A percentile compares a stretch with the other conserved stretches of the same genome.
These are phyloP conservation scores for Salpingus planirostris DNA, from an alignment of 2,888 invertebrate genomes.

Conservation along the genomic window DNA sequence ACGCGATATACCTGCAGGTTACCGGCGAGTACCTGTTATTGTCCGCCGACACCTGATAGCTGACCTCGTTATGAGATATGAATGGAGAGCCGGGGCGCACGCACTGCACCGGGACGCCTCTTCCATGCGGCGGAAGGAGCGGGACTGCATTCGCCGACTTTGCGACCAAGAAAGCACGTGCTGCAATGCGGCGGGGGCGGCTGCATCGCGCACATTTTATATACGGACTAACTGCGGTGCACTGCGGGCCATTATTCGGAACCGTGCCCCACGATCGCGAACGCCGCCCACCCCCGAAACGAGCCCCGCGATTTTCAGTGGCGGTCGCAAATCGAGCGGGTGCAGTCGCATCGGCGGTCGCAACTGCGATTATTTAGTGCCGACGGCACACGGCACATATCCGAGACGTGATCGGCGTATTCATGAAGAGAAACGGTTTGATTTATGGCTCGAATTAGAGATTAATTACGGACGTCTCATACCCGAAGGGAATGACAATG, in stretches of 20 bases:
- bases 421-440: constrained; percentile 6
- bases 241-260: constrained; percentile 19
- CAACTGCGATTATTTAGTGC: constrained; percentile 25
- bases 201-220: constrained; percentile 38
- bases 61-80: constrained; percentile 32
- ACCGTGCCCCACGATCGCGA: no score
- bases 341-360: no score
- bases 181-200: constrained; percentile 42
- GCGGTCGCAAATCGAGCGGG: no score
- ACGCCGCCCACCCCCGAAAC: no score
- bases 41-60: constrained; percentile 27
- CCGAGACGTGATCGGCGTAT: constrained; percentile 15
- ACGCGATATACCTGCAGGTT: constrained; percentile 16
- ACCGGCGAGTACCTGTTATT: constrained; percentile 18
- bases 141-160: background rate
- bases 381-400: constrained; percentile 17
- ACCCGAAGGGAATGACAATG: no score
- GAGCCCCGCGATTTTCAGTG: no score
- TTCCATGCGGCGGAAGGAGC: no score
- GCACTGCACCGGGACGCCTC: constrained; percentile 7
- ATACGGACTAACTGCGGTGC: constrained; percentile 22
- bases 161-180: constrained; percentile 24
- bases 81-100: constrained; percentile 19
- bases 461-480: no score
- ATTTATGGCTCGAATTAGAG: no score